These are phyloP conservation scores for Matsumurasca onukii DNA, from an alignment of 1,140 invertebrate species.

Conservation along the genomic window DNA sequence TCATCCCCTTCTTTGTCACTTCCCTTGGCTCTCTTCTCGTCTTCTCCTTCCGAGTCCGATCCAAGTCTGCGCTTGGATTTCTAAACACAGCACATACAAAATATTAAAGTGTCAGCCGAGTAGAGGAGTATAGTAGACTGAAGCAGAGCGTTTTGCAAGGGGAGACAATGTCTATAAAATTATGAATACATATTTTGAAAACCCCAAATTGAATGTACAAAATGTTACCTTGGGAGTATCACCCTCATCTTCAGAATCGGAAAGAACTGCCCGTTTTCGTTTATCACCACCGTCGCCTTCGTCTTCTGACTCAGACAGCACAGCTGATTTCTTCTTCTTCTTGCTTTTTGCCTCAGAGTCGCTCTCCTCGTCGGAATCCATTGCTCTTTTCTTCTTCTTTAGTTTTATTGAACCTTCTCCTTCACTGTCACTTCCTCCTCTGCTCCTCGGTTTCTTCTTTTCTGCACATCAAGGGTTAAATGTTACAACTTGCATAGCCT, in stretches of 20 bases:
- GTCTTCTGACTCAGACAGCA: constrained; percentile 52
- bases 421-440: constrained; percentile 31
- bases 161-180: no score
- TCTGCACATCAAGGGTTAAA: neutral
- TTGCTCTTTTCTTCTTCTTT: constrained; percentile 34
- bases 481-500: no score
- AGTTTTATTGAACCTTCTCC: constrained; percentile 25
- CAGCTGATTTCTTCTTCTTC: constrained; percentile 46
- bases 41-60: constrained; percentile 44
- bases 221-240: constrained; percentile 10
- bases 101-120: neutral
- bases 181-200: no score
- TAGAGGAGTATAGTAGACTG: no score
- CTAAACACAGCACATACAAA: constrained; percentile 6
- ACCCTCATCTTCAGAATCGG: constrained; percentile 46
- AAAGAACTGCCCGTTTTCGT: constrained; percentile 41
- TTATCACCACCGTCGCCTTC: constrained; percentile 47
- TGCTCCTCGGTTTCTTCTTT: neutral
- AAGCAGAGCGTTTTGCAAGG: no score
- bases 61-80: constrained; percentile 22
- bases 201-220: no score
- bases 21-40: constrained; percentile 34
- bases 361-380: constrained; percentile 33
- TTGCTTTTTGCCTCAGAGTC: neutral
- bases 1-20: constrained; percentile 41